Evolutionary conservation across 2,113 vertebrate genomes (phyloP).

Genomic region (Chaetorhynchus papuensis): DNA sequence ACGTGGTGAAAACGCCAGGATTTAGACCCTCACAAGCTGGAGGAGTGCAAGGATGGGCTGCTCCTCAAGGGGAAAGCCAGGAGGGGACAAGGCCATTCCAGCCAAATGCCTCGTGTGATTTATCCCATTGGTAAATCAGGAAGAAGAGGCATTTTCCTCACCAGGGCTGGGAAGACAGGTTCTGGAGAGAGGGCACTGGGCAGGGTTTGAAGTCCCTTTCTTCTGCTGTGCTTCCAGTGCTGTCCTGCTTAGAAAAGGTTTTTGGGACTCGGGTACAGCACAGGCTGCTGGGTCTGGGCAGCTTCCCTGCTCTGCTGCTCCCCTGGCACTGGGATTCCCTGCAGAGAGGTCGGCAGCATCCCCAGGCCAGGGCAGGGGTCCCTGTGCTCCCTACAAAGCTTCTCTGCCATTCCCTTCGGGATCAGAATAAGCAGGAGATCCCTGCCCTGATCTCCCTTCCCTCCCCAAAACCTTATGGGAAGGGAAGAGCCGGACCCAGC

Average conservation of each 20-base stretch:
- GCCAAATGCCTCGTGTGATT: neutral
- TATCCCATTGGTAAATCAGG: neutral
- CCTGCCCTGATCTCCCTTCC: neutral
- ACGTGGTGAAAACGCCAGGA: neutral
- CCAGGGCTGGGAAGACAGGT: neutral
- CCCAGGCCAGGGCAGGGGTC: neutral
- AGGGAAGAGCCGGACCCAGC: neutral
- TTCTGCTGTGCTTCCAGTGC: neutral
- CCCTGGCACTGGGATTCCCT: neutral
- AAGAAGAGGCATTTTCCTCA: neutral
- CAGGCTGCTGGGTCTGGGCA: neutral
- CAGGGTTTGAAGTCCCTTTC: neutral
- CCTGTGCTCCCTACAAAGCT: neutral
- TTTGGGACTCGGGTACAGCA: neutral
- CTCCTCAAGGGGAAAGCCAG: neutral
- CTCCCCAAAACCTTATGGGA: neutral
- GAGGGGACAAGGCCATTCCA: neutral
- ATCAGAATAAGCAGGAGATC: neutral
- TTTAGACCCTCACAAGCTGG: neutral
- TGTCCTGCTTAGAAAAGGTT: neutral
- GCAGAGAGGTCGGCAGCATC: neutral
- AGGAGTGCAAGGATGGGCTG: neutral
- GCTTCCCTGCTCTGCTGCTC: neutral
- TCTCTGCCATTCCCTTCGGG: neutral
- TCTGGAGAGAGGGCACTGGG: neutral